These are phyloP conservation scores for Sphenopsis melanotis DNA, from an alignment of 2,797 vertebrate genomes.

Conservation along the genomic window DNA sequence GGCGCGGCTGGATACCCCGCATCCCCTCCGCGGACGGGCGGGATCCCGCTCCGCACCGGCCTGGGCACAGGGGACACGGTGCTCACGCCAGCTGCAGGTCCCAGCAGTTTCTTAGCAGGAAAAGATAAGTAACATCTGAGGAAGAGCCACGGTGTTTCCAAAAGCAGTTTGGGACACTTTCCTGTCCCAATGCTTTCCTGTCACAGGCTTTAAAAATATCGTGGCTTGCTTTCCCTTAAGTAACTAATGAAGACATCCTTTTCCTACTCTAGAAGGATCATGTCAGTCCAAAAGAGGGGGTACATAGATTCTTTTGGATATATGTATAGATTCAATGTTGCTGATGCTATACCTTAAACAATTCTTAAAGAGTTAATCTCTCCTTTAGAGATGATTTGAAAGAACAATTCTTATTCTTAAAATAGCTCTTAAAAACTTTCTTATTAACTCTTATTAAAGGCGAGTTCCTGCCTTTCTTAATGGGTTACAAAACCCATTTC, in stretches of 20 bases:
- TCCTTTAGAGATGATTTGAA: not conserved
- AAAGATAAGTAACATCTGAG: constrained; percentile 65
- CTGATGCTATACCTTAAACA: not conserved
- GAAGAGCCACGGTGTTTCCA: constrained; percentile 6
- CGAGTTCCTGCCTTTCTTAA: constrained; percentile 40
- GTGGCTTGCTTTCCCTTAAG: not conserved
- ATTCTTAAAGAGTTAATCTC: not conserved
- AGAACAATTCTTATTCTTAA: not conserved
- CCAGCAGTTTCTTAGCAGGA: constrained; percentile 24
- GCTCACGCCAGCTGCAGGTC: constrained; percentile 26
- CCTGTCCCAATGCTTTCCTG: not conserved
- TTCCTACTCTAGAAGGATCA: not conserved
- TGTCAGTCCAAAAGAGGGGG: not conserved
- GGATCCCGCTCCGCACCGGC: not conserved
- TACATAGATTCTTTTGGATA: not conserved
- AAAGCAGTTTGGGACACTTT: not conserved
- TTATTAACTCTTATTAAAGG: constrained; percentile 28
- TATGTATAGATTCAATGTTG: not conserved
- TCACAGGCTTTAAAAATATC: not conserved
- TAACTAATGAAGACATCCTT: not conserved
- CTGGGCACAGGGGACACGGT: not conserved
- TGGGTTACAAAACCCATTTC: constrained; percentile 25
- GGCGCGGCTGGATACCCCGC: not conserved
- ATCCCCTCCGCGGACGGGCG: not conserved
- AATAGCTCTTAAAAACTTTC: constrained; percentile 36